These are phyloP conservation scores for Pantherophis alleghaniensis DNA, from an alignment of 2,797 vertebrate genomes.

Conservation along the genomic window DNA sequence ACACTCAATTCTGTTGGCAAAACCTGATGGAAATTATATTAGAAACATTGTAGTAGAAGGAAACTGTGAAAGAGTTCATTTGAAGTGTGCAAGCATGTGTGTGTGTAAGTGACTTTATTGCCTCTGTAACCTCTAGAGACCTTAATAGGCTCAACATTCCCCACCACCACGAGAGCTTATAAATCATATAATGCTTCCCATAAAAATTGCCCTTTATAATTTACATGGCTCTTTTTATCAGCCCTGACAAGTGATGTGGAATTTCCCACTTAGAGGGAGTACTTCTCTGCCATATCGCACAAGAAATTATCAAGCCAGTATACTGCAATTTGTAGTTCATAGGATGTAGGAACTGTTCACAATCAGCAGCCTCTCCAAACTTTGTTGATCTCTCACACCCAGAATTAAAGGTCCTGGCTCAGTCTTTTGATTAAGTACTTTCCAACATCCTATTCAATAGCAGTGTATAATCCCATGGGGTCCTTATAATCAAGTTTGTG, in stretches of 20 bases:
- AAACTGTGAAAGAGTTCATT: neutral
- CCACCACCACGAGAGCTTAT: neutral
- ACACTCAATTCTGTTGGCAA: neutral
- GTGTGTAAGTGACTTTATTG: neutral
- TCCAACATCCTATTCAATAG: neutral
- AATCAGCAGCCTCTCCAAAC: neutral
- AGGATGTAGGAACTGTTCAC: neutral
- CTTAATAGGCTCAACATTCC: neutral
- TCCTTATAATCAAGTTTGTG: accelerated
- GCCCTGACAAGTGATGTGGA: neutral
- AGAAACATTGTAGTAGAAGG: neutral
- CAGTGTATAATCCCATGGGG: neutral
- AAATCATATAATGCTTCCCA: neutral
- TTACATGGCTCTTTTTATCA: neutral
- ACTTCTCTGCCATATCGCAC: neutral
- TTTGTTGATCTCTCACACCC: neutral
- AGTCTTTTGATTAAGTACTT: neutral
- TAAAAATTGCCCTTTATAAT: neutral
- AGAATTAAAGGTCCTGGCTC: neutral
- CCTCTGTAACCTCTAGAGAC: neutral
- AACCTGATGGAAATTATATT: neutral
- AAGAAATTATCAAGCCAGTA: neutral
- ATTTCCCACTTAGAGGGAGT: neutral
- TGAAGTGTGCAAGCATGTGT: neutral
- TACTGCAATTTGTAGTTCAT: neutral